A percentile compares a stretch with the other conserved stretches of the same genome.
These are phyloP conservation scores for Oasisia sp. DNA, from an alignment of 2,888 invertebrate genomes.

Conservation along the genomic window DNA sequence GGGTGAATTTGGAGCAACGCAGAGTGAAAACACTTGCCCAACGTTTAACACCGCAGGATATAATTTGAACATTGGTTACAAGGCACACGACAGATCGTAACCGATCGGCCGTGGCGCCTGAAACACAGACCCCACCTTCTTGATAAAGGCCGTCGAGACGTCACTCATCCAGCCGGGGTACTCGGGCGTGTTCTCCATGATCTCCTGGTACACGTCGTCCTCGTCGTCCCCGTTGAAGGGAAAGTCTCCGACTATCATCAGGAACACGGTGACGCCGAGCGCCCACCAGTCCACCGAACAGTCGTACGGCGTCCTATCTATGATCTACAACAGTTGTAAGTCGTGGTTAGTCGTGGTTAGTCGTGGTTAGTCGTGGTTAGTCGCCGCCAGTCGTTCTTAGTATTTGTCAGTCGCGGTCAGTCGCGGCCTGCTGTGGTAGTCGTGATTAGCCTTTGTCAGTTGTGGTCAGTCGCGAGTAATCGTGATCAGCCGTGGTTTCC, in stretches of 20 bases:
- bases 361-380: not conserved
- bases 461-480: no score
- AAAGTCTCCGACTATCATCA: conserved; percentile 98
- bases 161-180: conserved; percentile 91
- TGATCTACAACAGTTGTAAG: conserved; percentile 74
- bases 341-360: not conserved
- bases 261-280: conserved; percentile 95
- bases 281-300: conserved; percentile 99
- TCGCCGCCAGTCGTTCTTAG: no score
- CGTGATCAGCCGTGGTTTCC: no score
- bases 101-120: not conserved
- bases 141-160: conserved; percentile 73
- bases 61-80: not conserved
- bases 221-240: conserved; percentile 99
- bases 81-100: not conserved
- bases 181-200: conserved; percentile 96
- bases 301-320: conserved; percentile 95
- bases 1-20: no score
- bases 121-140: conserved; percentile 49
- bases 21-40: no score
- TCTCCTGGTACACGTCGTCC: conserved; percentile 98
- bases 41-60: no score
- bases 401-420: no score
- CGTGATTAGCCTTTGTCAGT: no score
- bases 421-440: no score